Evolutionary conservation across 1,140 invertebrate genomes (phyloP).

Genomic region (Aphelenchoides avenae): DNA sequence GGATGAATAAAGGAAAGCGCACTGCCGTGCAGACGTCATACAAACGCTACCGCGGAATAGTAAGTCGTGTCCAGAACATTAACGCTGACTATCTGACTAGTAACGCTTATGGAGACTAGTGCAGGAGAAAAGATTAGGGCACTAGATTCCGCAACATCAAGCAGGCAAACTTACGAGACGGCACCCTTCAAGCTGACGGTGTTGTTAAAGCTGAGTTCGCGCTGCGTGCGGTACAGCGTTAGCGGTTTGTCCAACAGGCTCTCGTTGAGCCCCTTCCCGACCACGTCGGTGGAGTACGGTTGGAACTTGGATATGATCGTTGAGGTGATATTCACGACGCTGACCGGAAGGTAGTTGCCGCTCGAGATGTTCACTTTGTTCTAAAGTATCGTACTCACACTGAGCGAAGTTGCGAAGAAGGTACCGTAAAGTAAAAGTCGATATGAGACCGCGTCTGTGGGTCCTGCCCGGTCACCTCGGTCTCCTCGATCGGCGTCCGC

Average conservation of each 20-base stretch:
- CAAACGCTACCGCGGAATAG: too few species aligned
- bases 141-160: too few species aligned
- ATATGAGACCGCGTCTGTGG: constrained; percentile 15
- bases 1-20: too few species aligned
- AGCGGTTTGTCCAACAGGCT: constrained; percentile 24
- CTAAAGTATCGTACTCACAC: constrained; percentile 22
- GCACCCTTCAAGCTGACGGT: constrained; percentile 33
- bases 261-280: constrained; percentile 33
- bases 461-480: constrained; percentile 28
- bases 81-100: too few species aligned
- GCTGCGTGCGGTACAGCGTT: constrained; percentile 17
- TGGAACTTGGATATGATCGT: constrained; percentile 48
- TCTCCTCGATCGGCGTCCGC: constrained; percentile 31
- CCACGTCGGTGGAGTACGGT: constrained; percentile 45
- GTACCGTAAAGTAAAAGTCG: constrained; percentile 41
- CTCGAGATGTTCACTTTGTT: constrained; percentile 42
- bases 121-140: too few species aligned
- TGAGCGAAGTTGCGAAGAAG: background rate
- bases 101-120: too few species aligned
- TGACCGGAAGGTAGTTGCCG: constrained; percentile 44
- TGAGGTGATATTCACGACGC: constrained; percentile 38
- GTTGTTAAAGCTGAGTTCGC: constrained; percentile 45
- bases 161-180: constrained; percentile 43
- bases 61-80: too few species aligned
- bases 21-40: too few species aligned